These are phyloP conservation scores for Idaea straminata DNA, from an alignment of 2,888 invertebrate species.

Conservation along the genomic window DNA sequence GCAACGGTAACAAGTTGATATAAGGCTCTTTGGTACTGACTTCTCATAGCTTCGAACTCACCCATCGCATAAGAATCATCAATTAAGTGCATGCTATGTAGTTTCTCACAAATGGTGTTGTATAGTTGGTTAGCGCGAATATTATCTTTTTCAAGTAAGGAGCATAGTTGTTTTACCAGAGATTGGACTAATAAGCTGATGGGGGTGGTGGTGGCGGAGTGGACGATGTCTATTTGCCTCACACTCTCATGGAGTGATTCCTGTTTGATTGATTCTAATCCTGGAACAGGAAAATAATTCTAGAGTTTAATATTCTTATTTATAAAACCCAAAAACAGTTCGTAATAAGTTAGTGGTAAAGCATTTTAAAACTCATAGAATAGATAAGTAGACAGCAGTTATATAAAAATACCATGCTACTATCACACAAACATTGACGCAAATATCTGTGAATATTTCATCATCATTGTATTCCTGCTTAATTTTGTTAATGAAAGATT, in stretches of 20 bases:
- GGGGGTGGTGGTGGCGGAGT: constrained; percentile 75
- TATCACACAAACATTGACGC: too few species aligned
- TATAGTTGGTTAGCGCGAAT: constrained; percentile 81
- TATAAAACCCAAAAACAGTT: not conserved
- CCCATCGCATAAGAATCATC: constrained; percentile 85
- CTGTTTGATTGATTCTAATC: constrained; percentile 52
- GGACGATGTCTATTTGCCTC: constrained; percentile 63
- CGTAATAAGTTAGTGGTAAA: not conserved
- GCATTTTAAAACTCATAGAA: not conserved
- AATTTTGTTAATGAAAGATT: too few species aligned
- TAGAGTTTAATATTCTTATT: constrained; percentile 5
- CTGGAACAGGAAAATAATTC: constrained; percentile 45
- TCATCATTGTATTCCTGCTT: too few species aligned
- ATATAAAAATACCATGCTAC: not conserved
- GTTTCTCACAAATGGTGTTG: constrained; percentile 83
- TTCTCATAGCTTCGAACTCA: constrained; percentile 85
- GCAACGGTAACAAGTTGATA: constrained; percentile 83
- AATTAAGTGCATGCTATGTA: constrained; percentile 84
- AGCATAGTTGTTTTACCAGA: constrained; percentile 84
- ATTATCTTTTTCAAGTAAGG: constrained; percentile 82
- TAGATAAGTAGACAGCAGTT: not conserved
- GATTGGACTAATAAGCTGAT: constrained; percentile 86
- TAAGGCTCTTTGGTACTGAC: constrained; percentile 84
- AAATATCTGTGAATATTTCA: too few species aligned
- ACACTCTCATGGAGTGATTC: constrained; percentile 60